Conservation (phyloP, 2,113 vertebrate species). For the Pandion haliaetus region DNA sequence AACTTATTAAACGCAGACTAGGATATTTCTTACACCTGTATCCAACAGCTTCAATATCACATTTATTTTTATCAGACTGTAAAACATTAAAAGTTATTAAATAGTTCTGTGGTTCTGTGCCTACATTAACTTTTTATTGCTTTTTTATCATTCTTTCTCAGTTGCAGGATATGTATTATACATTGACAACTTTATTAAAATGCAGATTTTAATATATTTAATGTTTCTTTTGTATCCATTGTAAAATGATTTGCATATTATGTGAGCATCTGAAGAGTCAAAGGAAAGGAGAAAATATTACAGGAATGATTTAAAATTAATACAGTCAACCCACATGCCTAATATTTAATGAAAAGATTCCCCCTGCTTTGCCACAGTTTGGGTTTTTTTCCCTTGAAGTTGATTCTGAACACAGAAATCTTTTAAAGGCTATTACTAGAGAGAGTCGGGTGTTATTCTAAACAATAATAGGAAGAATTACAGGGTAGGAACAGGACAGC, state of each 20-base stretch:
- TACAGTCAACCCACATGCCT: constrained; percentile 58
- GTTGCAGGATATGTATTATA: constrained; percentile 67
- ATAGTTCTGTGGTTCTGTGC: constrained; percentile 56
- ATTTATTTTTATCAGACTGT: constrained; percentile 57
- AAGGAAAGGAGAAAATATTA: constrained; percentile 70
- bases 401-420: constrained; percentile 53
- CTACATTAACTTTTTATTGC: constrained; percentile 75
- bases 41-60: constrained; percentile 33
- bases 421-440: constrained; percentile 65
- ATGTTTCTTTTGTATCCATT: constrained; percentile 75
- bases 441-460: constrained; percentile 60
- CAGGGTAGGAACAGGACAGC: constrained; percentile 60
- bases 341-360: constrained; percentile 72
- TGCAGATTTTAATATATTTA: constrained; percentile 79
- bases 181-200: constrained; percentile 81
- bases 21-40: not conserved
- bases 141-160: constrained; percentile 70
- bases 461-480: constrained; percentile 63
- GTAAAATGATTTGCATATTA: constrained; percentile 75
- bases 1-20: not conserved
- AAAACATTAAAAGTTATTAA: constrained; percentile 72
- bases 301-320: constrained; percentile 71
- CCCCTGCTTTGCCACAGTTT: constrained; percentile 41
- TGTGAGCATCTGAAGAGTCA: constrained; percentile 68
- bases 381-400: constrained; percentile 47